Evolutionary conservation across 2,113 vertebrate species (phyloP).

Genomic region (Catagonus wagneri): DNA sequence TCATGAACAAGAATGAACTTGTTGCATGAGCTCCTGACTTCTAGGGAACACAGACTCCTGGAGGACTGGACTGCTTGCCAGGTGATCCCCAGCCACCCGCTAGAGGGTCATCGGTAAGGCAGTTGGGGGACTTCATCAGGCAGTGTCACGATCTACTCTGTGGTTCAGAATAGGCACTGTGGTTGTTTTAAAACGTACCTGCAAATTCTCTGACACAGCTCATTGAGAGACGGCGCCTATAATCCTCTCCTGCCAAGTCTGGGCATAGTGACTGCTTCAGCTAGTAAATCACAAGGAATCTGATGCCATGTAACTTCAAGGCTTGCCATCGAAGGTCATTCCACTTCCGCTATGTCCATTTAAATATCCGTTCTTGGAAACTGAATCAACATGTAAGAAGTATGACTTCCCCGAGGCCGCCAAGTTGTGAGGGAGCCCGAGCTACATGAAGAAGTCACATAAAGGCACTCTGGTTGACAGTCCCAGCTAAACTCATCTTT

Average conservation of each 20-base stretch:
- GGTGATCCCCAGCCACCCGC: neutral
- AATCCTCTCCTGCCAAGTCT: neutral
- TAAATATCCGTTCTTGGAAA: neutral
- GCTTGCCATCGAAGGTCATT: neutral
- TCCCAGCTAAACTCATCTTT: neutral
- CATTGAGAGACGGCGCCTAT: neutral
- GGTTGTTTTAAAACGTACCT: neutral
- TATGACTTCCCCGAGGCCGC: neutral
- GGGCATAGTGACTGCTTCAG: neutral
- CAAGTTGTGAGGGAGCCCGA: neutral
- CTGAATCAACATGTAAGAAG: neutral
- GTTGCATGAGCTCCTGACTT: neutral
- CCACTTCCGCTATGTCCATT: neutral
- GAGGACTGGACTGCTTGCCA: neutral
- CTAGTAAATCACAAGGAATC: neutral
- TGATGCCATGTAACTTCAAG: neutral
- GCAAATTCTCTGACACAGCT: neutral
- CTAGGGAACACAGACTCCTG: neutral
- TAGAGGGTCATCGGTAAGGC: neutral
- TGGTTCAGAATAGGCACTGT: neutral
- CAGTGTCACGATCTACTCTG: neutral
- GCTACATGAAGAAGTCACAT: neutral
- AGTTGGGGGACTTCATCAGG: neutral
- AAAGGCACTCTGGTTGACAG: neutral
- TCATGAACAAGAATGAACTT: neutral